Evolutionary conservation across 37 sponge, comb jelly and placozoan genomes (phyloP), one percentile per base, ranked within the genome.

Genomic region (Agelas oroides): DNA sequence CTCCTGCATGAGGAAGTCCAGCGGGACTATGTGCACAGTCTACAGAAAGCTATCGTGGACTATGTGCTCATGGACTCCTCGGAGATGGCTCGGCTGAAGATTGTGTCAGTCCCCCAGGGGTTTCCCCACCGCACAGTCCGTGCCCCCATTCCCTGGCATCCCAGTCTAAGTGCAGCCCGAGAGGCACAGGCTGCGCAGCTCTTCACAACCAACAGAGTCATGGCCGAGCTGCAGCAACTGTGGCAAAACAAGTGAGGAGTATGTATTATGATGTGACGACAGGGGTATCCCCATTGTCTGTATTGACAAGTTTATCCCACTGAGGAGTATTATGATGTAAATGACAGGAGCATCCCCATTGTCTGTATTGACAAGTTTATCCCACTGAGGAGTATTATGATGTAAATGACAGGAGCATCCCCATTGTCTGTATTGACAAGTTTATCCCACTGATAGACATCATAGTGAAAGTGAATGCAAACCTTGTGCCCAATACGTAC

Each of bases 121-220:
- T 52, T 65, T 34, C 93, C 87, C 23, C 71, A 21, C 18, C 81
- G 85, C 33, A 69, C 84, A 0, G 80, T 92, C n/a, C 76, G 97
- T 21, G 95, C 97, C 19, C 97, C 97, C 27, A 86, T 97, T 1
- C 97, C 95, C 1, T 97, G 97, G 97, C 93, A 92, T 54, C 64
- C 70, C 12, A 76, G 56, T 30, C 30, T 84, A 58, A 24, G 18
- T 16, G 57, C 58, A 36, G 71, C 88, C 16, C 13, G 37, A 25
- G 86, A 85, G 61, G 52, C 69, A 16, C 92, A 92, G 24, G 27
- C 25, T 13, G 24, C 56, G 25, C 95, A 92, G 40, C 86, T 97
- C 53, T 97, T 97, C 76, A 82, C 80, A 39, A 89, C 87, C 72
- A 95, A 89, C 63, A 46, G 39, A 3, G 80, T 97, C 33, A 82